phyloP scores from a whole-genome alignment of 2,113 vertebrate species.

The Cnemophilus loriae region DNA sequence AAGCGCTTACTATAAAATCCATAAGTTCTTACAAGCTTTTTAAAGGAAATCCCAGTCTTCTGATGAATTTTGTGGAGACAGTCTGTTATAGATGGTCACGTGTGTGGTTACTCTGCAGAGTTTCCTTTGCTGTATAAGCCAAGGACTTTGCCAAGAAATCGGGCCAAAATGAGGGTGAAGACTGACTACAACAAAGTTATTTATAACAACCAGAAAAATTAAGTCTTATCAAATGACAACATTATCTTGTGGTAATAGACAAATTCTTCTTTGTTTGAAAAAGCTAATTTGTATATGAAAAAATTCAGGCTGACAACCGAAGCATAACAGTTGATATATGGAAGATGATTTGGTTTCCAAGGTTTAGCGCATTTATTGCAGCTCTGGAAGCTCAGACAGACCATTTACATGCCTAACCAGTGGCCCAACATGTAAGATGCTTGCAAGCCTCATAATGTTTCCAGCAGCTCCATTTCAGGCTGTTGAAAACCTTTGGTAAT shows the following conservation, averaged over 20 bases:
- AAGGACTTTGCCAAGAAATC: neutral
- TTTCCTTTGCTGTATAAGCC: neutral
- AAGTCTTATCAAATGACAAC: neutral
- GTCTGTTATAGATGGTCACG: neutral
- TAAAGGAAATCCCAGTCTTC: neutral
- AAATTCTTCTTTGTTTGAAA: neutral
- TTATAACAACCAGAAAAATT: neutral
- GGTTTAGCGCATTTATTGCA: neutral
- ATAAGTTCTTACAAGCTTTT: neutral
- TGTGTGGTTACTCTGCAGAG: neutral
- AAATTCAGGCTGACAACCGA: neutral
- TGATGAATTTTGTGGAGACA: neutral
- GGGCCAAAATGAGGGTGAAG: neutral
- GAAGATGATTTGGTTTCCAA: neutral
- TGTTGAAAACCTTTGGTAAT: constrained; percentile 19
- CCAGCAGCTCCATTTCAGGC: constrained; percentile 7
- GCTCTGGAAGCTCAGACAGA: neutral
- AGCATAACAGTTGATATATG: neutral
- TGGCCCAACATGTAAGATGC: neutral
- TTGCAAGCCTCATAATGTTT: neutral
- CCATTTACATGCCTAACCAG: neutral
- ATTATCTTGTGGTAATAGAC: neutral
- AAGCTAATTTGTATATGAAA: neutral
- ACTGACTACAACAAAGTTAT: neutral
- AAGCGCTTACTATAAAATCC: neutral